phyloP scores from a whole-genome alignment of 2,113 vertebrate genomes.

The Aptenodytes patagonicus region DNA sequence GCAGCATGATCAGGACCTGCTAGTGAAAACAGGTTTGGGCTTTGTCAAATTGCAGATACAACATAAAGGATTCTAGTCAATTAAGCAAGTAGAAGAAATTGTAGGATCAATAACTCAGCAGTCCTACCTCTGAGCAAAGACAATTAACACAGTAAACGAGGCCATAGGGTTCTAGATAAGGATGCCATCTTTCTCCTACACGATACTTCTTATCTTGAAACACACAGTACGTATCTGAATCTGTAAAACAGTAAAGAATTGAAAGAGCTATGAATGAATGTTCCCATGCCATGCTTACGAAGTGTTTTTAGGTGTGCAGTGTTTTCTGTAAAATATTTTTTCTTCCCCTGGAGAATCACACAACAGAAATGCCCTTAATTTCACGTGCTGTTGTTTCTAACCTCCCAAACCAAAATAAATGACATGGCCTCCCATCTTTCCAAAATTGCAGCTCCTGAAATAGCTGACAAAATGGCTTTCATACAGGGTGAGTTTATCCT shows the following conservation, averaged over 20 bases:
- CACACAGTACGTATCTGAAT: constrained; percentile 80
- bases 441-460: background rate
- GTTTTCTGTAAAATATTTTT: background rate
- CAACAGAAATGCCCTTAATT: background rate
- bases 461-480: background rate
- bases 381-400: background rate
- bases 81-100: background rate
- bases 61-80: background rate
- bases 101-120: background rate
- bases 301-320: background rate
- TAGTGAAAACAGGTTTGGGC: background rate
- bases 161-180: constrained; percentile 82
- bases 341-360: background rate
- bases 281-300: background rate
- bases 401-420: background rate
- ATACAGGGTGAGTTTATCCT: background rate
- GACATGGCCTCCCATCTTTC: background rate
- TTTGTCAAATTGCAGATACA: background rate
- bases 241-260: constrained; percentile 60
- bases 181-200: constrained; percentile 82
- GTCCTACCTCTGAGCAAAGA: constrained; percentile 80
- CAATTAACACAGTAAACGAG: constrained; percentile 82
- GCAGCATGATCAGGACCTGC: background rate
- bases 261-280: background rate
- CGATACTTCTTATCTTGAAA: constrained; percentile 85